Base-by-base conservation (phyloP, 2,113 vertebrate genomes). In the Epinephelus lanceolatus region DNA sequence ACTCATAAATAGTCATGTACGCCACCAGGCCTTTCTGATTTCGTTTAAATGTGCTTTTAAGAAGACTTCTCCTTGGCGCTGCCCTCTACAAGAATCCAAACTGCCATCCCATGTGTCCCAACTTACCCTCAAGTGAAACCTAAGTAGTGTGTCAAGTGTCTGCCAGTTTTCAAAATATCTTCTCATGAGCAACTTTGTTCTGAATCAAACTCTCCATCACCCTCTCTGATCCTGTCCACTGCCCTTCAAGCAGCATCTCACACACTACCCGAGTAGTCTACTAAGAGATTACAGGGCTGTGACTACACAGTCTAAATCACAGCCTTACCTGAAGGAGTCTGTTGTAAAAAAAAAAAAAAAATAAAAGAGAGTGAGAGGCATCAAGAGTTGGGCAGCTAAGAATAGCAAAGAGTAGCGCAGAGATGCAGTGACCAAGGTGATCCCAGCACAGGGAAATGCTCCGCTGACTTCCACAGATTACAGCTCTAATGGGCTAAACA, bases 401-500 rank as follows among this genome's bases (percentile, higher is more conserved):
- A 93, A 94, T 94, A 94, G 91, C 81, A 75, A 60, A 62, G 40
- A 5, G 57, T 52, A 63, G 66, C 21, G 68, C 71, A 53, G 65
- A 78, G 84, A 77, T 60, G 83, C 72, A 85, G 78, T 87, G 88
- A 88, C 83, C 86, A 80, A 85, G 86, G 87, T 90, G 86, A 91
- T 86, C 62, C 55, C 37, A 62, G 62, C 52, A 11, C 61, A 77
- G 71, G 71, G 55, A 80, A 91, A 81, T 56, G 71, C 74, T 80
- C 57, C 0, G 25, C 72, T 49, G 75, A 55, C 81, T 86, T 65
- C 55, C 42, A 86, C 45, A 87, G 92, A 94, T 93, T 93, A 93
- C 80, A 72, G 67, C 82, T 85, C 84, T 92, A 93, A 92, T 90
- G 78, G 88, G 88, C 84, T 92, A 62, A 91, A 88, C 87, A 73